Base-by-base conservation (phyloP, 2,797 vertebrate genomes). In the Holocentrus rufus region DNA sequence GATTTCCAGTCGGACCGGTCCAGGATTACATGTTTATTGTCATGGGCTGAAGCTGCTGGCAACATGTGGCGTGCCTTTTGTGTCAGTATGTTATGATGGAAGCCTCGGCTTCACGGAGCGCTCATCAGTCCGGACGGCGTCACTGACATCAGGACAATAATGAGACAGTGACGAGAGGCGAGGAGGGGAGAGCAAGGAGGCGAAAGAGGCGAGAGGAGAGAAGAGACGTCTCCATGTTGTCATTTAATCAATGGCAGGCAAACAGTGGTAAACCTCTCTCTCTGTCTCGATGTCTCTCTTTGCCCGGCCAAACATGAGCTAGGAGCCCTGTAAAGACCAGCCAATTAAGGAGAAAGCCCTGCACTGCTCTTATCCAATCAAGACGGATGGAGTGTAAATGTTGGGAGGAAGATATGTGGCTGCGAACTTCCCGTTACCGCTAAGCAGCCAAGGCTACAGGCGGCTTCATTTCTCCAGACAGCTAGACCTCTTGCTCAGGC, bases 291-390 rank as follows among this genome's bases (percentile, higher is more conserved):
- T 15, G 15, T 34, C 11, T 56, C 11, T 59, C 20, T 20, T 13
- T 57, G 20, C n/a, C 34, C 20, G 42, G 62, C 54, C 70, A 79
- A 66, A 62, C 70, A 52, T 61, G 56, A 65, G 58, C 72, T 62
- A 65, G 73, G 47, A 59, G 61, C 56, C 17, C 25, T 56, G 76
- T 30, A 80, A 81, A 85, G 71, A 82, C 74, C 72, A 83, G 63
- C 77, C 77, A 85, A 75, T 87, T 81, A 82, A 75, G 50, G 17
- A 83, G 36, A 89, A 67, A 72, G 71, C 65, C 22, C 6, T 65
- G 39, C 20, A 36, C 62, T 31, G 25, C 50, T 65, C 53, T 56
- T 34, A 74, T 52, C 69, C 72, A 71, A 61, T 80, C 61, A 75
- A 75, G 75, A 63, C 69, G 46, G 50, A 83, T 77, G 66, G 71